Conservation (phyloP, 2,113 vertebrate genomes). For the Crotalus tigris region DNA sequence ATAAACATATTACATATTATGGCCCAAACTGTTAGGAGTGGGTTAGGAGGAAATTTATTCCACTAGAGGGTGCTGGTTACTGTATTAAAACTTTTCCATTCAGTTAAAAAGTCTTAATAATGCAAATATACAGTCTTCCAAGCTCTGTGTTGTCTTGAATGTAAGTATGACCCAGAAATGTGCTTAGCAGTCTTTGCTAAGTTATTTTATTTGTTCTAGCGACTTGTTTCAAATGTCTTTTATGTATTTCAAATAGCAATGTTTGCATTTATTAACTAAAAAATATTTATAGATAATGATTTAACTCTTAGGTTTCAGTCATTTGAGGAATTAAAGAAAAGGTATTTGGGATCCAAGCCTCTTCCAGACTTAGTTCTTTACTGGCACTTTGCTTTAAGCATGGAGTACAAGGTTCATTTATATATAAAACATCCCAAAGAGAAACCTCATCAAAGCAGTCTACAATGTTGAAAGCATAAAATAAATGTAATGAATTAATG, state of each 20-base stretch:
- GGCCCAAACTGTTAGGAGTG: neutral
- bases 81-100: neutral
- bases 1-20: neutral
- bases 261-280: neutral
- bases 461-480: neutral
- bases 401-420: neutral
- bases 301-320: neutral
- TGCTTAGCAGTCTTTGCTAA: neutral
- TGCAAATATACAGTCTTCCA: neutral
- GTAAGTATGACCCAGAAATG: neutral
- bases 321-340: neutral
- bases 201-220: neutral
- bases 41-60: neutral
- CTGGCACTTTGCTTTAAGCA: neutral
- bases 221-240: neutral
- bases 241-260: neutral
- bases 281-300: neutral
- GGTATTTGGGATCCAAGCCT: neutral
- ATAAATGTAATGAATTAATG: neutral
- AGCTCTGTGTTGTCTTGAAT: neutral
- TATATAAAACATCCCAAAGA: neutral
- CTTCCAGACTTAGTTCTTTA: neutral
- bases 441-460: neutral
- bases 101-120: neutral
- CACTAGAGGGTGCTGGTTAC: conserved; percentile 34